phyloP scores from a whole-genome alignment of 1,140 invertebrate species.

The Alviniconcha marisindica region DNA sequence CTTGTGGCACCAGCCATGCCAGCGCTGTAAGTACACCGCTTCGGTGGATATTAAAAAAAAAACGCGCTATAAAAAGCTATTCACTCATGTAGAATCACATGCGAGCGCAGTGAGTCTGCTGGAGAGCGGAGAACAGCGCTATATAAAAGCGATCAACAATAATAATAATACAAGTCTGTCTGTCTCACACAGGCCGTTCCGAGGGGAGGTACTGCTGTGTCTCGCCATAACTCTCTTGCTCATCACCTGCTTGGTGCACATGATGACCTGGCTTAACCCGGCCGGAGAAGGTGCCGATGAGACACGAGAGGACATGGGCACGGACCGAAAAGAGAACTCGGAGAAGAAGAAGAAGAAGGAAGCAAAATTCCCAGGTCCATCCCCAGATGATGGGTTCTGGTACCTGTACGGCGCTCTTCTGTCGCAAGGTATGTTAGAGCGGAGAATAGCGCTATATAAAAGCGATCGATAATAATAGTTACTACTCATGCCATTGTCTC shows the following conservation, averaged over 20 bases:
- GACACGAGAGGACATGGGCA: not conserved
- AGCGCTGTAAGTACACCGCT: no score
- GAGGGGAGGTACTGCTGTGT: conserved; percentile 48
- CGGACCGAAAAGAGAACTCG: not conserved
- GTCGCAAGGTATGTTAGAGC: conserved; percentile 63
- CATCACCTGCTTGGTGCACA: conserved; percentile 33
- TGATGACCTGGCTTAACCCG: conserved; percentile 24
- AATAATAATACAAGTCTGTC: not conserved
- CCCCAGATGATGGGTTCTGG: conserved; percentile 56
- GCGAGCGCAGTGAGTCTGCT: no score
- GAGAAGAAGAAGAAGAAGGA: not conserved
- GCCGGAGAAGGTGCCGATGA: not conserved
- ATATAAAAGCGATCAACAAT: no score
- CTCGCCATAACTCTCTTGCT: conserved; percentile 48
- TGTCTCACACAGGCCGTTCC: conserved; percentile 49
- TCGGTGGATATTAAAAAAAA: no score
- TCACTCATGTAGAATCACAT: no score
- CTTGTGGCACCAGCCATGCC: no score
- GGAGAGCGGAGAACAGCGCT: no score
- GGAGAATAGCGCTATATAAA: no score
- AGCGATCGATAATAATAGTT: no score
- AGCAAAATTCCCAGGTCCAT: conserved; percentile 24
- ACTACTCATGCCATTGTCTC: no score
- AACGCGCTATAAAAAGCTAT: no score
- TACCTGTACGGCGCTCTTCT: conserved; percentile 64